Conservation (phyloP, 2,888 invertebrate genomes). For the Sycophila texana region DNA sequence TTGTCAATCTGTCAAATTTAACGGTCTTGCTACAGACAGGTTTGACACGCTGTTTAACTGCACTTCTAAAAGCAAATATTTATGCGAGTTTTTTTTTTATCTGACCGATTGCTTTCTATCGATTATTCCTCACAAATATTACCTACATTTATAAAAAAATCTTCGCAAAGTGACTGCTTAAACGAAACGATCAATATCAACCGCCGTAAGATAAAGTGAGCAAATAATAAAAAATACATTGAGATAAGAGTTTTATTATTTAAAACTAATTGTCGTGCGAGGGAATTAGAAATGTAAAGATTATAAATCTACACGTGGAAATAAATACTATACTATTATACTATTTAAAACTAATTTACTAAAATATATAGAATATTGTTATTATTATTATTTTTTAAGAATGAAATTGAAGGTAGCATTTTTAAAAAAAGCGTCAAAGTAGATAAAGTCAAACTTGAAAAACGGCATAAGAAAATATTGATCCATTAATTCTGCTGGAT, state of each 20-base stretch:
- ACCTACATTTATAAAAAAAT: too few species aligned
- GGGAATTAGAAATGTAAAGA: too few species aligned
- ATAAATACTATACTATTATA: too few species aligned
- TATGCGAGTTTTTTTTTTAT: not conserved
- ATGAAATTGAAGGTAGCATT: not conserved
- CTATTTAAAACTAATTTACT: too few species aligned
- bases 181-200: too few species aligned
- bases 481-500: not conserved
- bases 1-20: not conserved
- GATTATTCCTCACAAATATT: not conserved
- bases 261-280: too few species aligned
- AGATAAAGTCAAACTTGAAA: not conserved
- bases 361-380: too few species aligned
- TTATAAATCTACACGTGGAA: too few species aligned
- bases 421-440: not conserved
- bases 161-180: too few species aligned
- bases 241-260: too few species aligned
- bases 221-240: too few species aligned
- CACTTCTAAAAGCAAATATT: conserved; percentile 21
- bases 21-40: not conserved
- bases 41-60: conserved; percentile 7
- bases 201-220: too few species aligned
- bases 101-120: not conserved
- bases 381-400: not conserved
- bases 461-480: not conserved